Evolutionary conservation across 2,797 vertebrate genomes (phyloP).

Genomic region (Paramormyrops hopkinsi): DNA sequence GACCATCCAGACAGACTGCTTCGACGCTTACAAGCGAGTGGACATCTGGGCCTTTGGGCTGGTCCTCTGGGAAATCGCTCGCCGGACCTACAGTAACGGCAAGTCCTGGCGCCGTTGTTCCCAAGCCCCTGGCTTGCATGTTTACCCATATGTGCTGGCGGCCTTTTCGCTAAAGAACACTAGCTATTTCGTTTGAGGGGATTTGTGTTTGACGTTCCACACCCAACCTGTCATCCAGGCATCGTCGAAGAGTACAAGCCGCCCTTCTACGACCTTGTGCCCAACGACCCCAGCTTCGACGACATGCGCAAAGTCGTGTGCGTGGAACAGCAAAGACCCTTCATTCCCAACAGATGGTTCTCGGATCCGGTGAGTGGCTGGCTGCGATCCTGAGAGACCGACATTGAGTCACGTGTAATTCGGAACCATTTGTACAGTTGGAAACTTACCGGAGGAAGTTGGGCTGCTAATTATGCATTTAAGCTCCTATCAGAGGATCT

Average conservation of each 20-base stretch:
- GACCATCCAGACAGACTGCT: conserved; percentile 71
- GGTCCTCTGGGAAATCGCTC: conserved; percentile 73
- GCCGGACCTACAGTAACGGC: conserved; percentile 74
- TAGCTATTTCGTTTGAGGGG: background rate
- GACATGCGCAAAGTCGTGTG: conserved; percentile 78
- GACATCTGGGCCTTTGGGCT: conserved; percentile 77
- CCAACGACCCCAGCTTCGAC: conserved; percentile 73
- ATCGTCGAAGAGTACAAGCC: conserved; percentile 75
- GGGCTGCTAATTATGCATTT: background rate
- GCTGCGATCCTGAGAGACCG: background rate
- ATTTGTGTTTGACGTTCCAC: background rate
- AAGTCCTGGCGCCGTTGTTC: conserved; percentile 22
- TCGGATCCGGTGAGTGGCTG: conserved; percentile 65
- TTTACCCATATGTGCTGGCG: background rate
- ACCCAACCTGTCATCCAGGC: conserved; percentile 44
- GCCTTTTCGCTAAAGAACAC: background rate
- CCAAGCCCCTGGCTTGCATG: background rate
- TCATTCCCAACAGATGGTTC: conserved; percentile 76
- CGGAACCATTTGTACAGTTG: background rate
- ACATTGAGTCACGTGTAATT: background rate
- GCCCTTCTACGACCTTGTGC: conserved; percentile 74
- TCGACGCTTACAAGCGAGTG: conserved; percentile 72
- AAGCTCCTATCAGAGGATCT: background rate
- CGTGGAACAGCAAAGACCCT: conserved; percentile 73
- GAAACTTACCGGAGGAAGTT: background rate